These are phyloP conservation scores for Phalanger gymnotis DNA, from an alignment of 2,797 vertebrate genomes.

Conservation along the genomic window DNA sequence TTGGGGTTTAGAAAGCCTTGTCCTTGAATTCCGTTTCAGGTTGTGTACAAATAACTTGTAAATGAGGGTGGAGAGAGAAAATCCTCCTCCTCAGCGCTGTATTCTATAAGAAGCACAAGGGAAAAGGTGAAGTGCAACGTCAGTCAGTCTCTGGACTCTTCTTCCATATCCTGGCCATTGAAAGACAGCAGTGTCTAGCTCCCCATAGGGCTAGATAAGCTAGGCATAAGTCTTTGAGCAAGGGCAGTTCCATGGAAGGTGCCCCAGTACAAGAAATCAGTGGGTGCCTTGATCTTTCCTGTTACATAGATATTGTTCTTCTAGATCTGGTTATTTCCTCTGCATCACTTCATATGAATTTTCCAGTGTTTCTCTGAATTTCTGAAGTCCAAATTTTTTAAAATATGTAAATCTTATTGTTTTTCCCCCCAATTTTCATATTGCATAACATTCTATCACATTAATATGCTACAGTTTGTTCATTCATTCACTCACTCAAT, in stretches of 20 bases:
- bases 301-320: not conserved
- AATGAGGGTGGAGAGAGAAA: not conserved
- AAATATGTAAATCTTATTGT: no score
- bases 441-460: not conserved
- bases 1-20: not conserved
- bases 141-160: not conserved
- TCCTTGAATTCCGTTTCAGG: not conserved
- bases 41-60: not conserved
- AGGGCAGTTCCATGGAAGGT: not conserved
- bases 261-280: not conserved
- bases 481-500: not conserved
- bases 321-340: not conserved
- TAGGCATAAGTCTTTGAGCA: not conserved
- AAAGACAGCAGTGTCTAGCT: not conserved
- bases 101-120: not conserved
- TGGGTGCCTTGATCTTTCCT: not conserved
- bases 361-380: not conserved
- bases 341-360: not conserved
- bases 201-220: not conserved
- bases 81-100: not conserved
- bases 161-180: not conserved
- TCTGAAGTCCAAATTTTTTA: not conserved
- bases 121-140: not conserved
- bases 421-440: not conserved
- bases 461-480: not conserved